Conservation (phyloP, 2,797 vertebrate genomes). For the Pagetopsis macropterus region DNA sequence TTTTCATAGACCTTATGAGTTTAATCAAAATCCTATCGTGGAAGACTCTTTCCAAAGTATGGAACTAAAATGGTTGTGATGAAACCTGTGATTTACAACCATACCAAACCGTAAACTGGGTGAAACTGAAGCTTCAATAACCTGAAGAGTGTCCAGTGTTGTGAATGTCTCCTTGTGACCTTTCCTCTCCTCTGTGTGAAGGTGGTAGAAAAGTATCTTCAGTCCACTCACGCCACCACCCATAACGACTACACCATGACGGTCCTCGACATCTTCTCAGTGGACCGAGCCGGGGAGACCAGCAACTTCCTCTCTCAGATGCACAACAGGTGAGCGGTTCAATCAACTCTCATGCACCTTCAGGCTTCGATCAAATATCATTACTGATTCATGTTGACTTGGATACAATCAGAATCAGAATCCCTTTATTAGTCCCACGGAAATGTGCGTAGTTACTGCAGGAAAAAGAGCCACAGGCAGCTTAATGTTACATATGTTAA, state of each 20-base stretch:
- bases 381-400: not conserved
- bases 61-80: too few species aligned
- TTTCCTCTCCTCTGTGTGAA: slow-evolving; percentile 54
- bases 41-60: too few species aligned
- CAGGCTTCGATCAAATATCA: not conserved
- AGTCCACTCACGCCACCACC: slow-evolving; percentile 89
- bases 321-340: slow-evolving; percentile 83
- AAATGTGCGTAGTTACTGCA: too few species aligned
- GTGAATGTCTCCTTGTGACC: not conserved
- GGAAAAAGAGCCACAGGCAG: too few species aligned
- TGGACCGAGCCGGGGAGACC: slow-evolving; percentile 85
- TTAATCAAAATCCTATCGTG: too few species aligned
- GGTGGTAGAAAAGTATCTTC: slow-evolving; percentile 88
- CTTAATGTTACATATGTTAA: too few species aligned
- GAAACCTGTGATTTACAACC: too few species aligned
- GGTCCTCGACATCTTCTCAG: slow-evolving; percentile 86
- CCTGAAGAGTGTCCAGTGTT: not conserved
- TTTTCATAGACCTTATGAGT: too few species aligned
- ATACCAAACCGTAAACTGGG: too few species aligned
- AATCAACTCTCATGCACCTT: not conserved
- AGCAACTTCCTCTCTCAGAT: slow-evolving; percentile 83
- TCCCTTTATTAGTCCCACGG: too few species aligned
- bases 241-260: slow-evolving; percentile 89
- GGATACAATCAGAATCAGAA: too few species aligned
- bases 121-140: not conserved